phyloP scores from a whole-genome alignment of 2,888 invertebrate species.

The Pinctada fucata region DNA sequence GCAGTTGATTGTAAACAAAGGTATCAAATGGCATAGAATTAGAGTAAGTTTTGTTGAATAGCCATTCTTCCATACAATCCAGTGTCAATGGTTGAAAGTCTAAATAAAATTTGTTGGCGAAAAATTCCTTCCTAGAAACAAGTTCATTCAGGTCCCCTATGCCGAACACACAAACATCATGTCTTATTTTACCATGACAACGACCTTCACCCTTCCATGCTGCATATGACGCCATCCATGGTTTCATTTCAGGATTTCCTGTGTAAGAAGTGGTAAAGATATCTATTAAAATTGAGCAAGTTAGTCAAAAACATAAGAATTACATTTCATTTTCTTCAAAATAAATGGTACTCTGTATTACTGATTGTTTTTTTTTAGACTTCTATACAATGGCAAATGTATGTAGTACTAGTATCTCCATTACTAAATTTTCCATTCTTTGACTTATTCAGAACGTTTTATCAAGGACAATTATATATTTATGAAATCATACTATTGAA shows the following conservation, averaged over 20 bases:
- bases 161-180: conserved; percentile 70
- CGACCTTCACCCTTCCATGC: conserved; percentile 63
- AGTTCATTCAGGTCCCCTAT: conserved; percentile 63
- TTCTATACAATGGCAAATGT: no score
- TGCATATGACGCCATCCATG: conserved; percentile 66
- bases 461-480: no score
- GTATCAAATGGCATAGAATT: conserved; percentile 16
- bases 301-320: no score
- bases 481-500: no score
- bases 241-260: conserved; percentile 57
- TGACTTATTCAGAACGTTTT: no score
- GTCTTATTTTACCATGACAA: conserved; percentile 65
- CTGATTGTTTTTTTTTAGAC: no score
- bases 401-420: no score
- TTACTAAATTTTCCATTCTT: no score
- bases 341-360: no score
- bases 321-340: no score
- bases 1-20: conserved; percentile 27
- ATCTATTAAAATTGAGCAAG: no score
- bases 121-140: conserved; percentile 57
- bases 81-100: conserved; percentile 62
- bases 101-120: conserved; percentile 71
- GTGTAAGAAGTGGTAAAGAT: background rate
- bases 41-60: conserved; percentile 57
- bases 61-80: conserved; percentile 71